Conservation (phyloP, 2,113 vertebrate species). For the Camelus dromedarius region DNA sequence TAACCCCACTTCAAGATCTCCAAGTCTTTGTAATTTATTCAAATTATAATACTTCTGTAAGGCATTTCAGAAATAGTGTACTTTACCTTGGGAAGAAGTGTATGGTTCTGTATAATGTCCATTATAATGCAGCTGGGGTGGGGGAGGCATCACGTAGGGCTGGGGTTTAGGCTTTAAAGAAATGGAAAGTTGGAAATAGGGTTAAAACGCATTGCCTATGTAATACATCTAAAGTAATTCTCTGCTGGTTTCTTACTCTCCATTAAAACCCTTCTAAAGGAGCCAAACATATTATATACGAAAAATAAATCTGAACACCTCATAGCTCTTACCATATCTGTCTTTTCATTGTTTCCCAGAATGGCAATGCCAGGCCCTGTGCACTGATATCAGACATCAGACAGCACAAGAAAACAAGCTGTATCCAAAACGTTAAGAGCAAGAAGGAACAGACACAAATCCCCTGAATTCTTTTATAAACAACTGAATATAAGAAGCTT, state of each 20-base stretch:
- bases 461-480: not conserved
- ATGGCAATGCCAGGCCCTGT: not conserved
- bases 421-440: not conserved
- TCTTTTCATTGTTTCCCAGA: not conserved
- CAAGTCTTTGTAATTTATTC: not conserved
- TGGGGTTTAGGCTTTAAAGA: constrained; percentile 93
- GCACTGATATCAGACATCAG: not conserved
- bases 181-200: constrained; percentile 68
- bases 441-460: not conserved
- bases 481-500: not conserved
- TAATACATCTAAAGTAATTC: not conserved
- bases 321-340: not conserved
- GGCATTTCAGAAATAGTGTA: not conserved
- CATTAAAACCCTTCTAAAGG: not conserved
- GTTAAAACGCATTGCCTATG: constrained; percentile 45
- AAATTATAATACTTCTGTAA: not conserved
- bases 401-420: not conserved
- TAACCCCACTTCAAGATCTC: not conserved
- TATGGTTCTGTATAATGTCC: constrained; percentile 96
- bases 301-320: not conserved
- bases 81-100: constrained; percentile 96
- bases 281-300: not conserved
- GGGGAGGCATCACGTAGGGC: constrained; percentile 94
- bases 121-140: constrained; percentile 96
- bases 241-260: constrained; percentile 30